Evolutionary conservation across 2,888 invertebrate species (phyloP).

Genomic region (Cartodere bifasciata): DNA sequence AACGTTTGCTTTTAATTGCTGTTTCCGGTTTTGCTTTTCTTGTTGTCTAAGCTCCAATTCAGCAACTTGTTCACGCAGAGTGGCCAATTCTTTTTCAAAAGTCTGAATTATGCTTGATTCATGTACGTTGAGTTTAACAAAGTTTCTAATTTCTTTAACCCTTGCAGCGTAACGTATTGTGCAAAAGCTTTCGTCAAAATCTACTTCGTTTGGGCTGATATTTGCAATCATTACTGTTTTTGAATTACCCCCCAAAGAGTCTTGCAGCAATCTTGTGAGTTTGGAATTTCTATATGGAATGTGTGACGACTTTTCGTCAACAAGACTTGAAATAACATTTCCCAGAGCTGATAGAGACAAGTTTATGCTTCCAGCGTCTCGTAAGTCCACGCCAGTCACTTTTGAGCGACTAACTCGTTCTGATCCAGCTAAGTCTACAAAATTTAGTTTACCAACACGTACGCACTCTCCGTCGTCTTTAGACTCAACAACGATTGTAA

Average conservation of each 20-base stretch:
- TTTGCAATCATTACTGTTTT: conserved; percentile 92
- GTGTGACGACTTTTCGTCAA: conserved; percentile 89
- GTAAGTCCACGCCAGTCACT: conserved; percentile 75
- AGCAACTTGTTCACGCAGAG: conserved; percentile 51
- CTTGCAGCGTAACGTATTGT: conserved; percentile 90
- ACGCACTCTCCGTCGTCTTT: conserved; percentile 71
- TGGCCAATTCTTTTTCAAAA: conserved; percentile 71
- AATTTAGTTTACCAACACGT: conserved; percentile 85
- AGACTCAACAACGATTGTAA: conserved; percentile 91
- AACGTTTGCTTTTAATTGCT: conserved; percentile 36
- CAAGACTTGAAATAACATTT: conserved; percentile 92
- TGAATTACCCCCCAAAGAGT: conserved; percentile 88
- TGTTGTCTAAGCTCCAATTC: conserved; percentile 42
- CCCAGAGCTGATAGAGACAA: conserved; percentile 89
- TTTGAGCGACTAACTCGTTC: conserved; percentile 95
- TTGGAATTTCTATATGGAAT: conserved; percentile 96
- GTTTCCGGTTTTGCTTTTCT: conserved; percentile 4
- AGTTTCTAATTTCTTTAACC: conserved; percentile 91
- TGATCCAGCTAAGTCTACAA: conserved; percentile 92
- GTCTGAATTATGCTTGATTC: conserved; percentile 85
- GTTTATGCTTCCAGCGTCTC: conserved; percentile 94
- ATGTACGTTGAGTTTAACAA: conserved; percentile 86
- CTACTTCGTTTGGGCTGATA: conserved; percentile 80
- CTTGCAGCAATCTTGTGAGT: conserved; percentile 84
- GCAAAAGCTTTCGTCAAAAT: conserved; percentile 90